Percentiles rank a stretch among this genome's conserved stretches.
Conservation (phyloP, 2,797 vertebrate species). For the Lacerta viridis region DNA sequence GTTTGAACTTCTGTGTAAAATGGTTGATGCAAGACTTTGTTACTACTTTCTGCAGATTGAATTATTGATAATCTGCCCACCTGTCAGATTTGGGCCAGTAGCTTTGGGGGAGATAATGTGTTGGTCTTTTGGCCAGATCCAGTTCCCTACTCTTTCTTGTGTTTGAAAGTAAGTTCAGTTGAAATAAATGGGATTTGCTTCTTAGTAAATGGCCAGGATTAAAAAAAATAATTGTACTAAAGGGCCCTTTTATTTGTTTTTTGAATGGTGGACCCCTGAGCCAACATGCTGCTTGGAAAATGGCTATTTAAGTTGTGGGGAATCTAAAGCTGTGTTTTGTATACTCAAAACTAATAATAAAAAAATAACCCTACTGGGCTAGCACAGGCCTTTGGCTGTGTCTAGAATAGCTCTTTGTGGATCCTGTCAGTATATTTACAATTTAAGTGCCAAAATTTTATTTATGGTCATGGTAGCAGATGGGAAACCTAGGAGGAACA, state of each 20-base stretch:
- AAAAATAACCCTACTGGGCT: background rate
- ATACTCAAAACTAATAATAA: background rate
- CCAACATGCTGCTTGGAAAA: background rate
- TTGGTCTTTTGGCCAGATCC: too few species aligned
- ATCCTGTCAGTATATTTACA: background rate
- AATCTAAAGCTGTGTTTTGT: background rate
- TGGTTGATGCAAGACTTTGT: background rate
- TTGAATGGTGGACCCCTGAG: background rate
- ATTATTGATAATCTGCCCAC: too few species aligned
- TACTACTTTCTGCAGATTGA: background rate
- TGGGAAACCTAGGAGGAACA: background rate
- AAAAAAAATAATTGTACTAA: background rate
- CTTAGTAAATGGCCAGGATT: background rate
- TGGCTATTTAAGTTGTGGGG: background rate
- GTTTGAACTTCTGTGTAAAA: background rate
- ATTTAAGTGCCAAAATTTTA: background rate
- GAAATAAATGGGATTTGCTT: too few species aligned
- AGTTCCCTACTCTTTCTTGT: too few species aligned
- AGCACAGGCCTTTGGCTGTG: background rate
- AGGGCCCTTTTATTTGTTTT: background rate
- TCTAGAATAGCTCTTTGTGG: background rate
- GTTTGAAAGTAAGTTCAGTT: too few species aligned
- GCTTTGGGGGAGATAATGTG: too few species aligned
- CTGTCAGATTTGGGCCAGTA: too few species aligned
- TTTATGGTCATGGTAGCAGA: slow-evolving; percentile 7